Conservation (phyloP, 2,888 invertebrate genomes). For the Meghimatium bilineatum region DNA sequence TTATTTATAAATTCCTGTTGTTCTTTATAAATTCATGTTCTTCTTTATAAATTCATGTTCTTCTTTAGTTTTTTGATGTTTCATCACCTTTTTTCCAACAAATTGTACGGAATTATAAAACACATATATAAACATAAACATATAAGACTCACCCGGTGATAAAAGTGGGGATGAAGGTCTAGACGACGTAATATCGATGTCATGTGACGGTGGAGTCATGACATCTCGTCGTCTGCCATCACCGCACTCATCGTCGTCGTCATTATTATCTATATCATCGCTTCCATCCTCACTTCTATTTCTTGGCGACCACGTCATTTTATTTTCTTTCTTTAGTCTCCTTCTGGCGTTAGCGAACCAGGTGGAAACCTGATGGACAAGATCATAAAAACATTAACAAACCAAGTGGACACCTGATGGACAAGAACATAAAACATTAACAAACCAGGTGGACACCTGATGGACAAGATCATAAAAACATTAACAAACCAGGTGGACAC, state of each 20-base stretch:
- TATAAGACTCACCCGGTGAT: conserved; percentile 37
- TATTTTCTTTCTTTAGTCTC: conserved; percentile 96
- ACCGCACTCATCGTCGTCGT: conserved; percentile 57
- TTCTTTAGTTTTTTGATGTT: too few species aligned
- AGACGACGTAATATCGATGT: conserved; percentile 45
- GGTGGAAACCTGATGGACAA: conserved; percentile 84
- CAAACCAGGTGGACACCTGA: too few species aligned
- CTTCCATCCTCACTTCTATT: conserved; percentile 80
- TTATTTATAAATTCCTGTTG: too few species aligned
- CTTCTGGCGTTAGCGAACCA: conserved; percentile 97
- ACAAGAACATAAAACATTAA: too few species aligned
- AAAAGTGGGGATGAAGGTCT: conserved; percentile 46
- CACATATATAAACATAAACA: neutral
- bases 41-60: too few species aligned
- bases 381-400: neutral
- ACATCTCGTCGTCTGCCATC: conserved; percentile 33
- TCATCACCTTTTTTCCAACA: too few species aligned
- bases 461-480: too few species aligned
- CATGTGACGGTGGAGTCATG: conserved; percentile 33
- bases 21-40: too few species aligned
- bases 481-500: too few species aligned
- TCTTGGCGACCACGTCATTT: conserved; percentile 97
- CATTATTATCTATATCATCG: conserved; percentile 76
- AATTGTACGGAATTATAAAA: too few species aligned
- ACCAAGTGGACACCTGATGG: too few species aligned